A percentile compares a stretch with the other conserved stretches of the same genome.
Evolutionary conservation across 30 jellyfish, hydroid and myxozoan species (phyloP).

Genomic region (Nemopilema nomurai): DNA sequence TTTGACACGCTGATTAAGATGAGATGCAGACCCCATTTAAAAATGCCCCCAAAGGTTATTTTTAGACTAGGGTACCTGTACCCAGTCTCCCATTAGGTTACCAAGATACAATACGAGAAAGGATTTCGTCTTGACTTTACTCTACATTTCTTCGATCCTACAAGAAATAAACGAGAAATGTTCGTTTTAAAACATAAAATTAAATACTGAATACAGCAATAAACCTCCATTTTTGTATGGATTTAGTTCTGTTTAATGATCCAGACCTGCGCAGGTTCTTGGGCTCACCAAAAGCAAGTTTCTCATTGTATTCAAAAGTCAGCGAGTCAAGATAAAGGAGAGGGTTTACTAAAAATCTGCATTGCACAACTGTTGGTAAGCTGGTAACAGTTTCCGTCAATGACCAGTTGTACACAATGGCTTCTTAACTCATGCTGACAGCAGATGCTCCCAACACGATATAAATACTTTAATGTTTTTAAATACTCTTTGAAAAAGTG

Average conservation of each 20-base stretch:
- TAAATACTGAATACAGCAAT: not conserved
- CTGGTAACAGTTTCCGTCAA: not conserved
- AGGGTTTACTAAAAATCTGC: not conserved
- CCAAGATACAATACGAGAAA: not conserved
- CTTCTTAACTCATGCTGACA: not conserved
- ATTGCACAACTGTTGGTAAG: not conserved
- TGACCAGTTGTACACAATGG: not conserved
- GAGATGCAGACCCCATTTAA: not conserved
- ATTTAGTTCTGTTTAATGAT: not conserved
- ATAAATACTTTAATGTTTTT: not conserved
- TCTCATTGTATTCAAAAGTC: not conserved
- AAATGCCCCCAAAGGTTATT: not conserved
- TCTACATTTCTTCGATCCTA: not conserved
- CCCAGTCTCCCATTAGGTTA: not conserved
- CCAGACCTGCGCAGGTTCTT: not conserved
- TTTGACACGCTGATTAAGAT: not conserved
- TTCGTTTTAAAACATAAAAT: not conserved
- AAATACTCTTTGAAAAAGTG: not conserved
- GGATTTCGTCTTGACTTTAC: not conserved
- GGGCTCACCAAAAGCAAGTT: not conserved
- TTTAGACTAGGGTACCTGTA: not conserved
- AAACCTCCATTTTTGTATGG: not conserved
- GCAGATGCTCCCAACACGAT: not conserved
- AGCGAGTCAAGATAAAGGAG: not conserved
- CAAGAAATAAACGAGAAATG: not conserved